A percentile compares a stretch with the other conserved stretches of the same genome.
These are phyloP conservation scores for Cheilosia grossa DNA, from an alignment of 2,888 invertebrate genomes.

Conservation along the genomic window DNA sequence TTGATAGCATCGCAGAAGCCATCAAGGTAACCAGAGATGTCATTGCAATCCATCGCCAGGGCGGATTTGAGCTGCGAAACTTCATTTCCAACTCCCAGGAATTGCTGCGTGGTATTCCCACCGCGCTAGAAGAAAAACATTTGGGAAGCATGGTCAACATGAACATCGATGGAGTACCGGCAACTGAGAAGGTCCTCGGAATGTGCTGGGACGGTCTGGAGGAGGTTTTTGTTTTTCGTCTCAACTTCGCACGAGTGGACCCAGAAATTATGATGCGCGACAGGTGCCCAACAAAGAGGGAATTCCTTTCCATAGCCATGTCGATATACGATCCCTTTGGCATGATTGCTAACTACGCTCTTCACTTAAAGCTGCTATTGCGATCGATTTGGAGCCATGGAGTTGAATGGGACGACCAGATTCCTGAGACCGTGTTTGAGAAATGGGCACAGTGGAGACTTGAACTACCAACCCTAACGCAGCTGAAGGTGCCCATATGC, in stretches of 20 bases:
- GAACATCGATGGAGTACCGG: slow-evolving; percentile 10
- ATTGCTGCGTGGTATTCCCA: background rate
- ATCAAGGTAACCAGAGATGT: too few species aligned
- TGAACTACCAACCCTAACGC: slow-evolving; percentile 6
- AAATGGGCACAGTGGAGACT: slow-evolving; percentile 8
- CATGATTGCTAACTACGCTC: background rate
- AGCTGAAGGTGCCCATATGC: slow-evolving; percentile 12
- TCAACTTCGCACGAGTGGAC: slow-evolving; percentile 12
- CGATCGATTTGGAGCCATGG: slow-evolving; percentile 3
- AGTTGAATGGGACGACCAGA: slow-evolving; percentile 9
- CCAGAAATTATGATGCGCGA: background rate
- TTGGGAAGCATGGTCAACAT: background rate
- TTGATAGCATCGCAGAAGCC: too few species aligned
- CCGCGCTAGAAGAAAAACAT: background rate
- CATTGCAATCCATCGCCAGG: too few species aligned
- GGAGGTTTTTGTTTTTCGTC: slow-evolving; percentile 6
- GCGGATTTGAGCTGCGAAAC: slow-evolving; percentile 6
- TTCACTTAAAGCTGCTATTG: background rate
- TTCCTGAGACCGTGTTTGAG: background rate
- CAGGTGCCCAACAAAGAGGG: background rate
- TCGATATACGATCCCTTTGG: slow-evolving; percentile 6
- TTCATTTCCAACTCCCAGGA: background rate
- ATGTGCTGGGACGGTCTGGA: slow-evolving; percentile 21
- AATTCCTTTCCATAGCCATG: background rate
- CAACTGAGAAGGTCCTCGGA: slow-evolving; percentile 9